phyloP scores from a whole-genome alignment of 1,140 invertebrate genomes.

The Choristoneura fumiferana region DNA sequence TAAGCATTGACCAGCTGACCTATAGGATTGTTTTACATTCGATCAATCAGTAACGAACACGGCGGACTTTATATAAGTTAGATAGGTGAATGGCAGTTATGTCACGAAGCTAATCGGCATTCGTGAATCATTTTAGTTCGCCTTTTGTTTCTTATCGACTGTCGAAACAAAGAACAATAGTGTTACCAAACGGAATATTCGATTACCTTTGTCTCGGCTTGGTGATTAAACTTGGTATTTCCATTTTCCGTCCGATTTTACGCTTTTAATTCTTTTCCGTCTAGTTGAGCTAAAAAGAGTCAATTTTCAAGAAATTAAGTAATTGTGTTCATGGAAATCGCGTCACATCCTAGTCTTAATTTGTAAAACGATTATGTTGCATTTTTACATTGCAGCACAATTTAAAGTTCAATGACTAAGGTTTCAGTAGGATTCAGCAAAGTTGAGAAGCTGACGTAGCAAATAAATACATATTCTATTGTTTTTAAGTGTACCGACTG shows the following conservation, averaged over 20 bases:
- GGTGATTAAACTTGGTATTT: not conserved
- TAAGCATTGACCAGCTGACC: no score
- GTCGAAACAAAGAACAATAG: constrained; percentile 21
- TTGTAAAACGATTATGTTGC: no score
- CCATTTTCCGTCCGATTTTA: constrained; percentile 8
- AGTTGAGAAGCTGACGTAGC: no score
- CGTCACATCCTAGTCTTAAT: no score
- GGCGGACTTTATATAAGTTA: constrained; percentile 7
- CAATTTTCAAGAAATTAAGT: no score
- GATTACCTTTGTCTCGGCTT: constrained; percentile 5
- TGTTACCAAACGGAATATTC: constrained; percentile 15
- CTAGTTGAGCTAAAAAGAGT: no score
- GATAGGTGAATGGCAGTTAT: constrained; percentile 13
- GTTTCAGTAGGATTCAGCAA: no score
- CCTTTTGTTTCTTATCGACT: constrained; percentile 18
- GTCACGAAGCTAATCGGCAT: not conserved
- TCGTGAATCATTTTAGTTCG: not conserved
- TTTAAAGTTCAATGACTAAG: no score
- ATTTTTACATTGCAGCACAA: no score
- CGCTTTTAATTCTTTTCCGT: constrained; percentile 5
- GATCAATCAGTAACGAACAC: not conserved
- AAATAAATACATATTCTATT: no score
- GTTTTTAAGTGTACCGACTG: not conserved
- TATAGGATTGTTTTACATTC: no score
- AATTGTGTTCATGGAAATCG: no score